phyloP scores from a whole-genome alignment of 2,888 invertebrate species.

The Apodemia zela region DNA sequence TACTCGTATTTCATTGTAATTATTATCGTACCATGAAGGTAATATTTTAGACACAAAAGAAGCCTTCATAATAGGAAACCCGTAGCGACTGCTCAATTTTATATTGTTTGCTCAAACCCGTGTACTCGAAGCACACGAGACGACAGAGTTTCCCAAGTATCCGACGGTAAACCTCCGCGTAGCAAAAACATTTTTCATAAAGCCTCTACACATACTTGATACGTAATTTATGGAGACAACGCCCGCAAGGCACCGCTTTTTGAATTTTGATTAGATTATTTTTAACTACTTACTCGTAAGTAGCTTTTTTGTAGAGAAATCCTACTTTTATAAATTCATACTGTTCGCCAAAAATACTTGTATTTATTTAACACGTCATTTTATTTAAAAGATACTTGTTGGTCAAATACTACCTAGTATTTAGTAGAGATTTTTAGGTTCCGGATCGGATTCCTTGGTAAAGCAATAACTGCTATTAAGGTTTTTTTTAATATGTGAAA shows the following conservation, averaged over 20 bases:
- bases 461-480: no score
- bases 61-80: constrained; percentile 40
- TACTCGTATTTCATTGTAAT: background rate
- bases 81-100: constrained; percentile 52
- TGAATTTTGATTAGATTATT: constrained; percentile 72
- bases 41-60: constrained; percentile 36
- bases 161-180: constrained; percentile 44
- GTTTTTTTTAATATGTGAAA: no score
- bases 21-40: background rate
- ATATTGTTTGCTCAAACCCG: constrained; percentile 55
- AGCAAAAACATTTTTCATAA: constrained; percentile 74
- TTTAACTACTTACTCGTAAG: constrained; percentile 31
- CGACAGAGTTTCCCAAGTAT: constrained; percentile 45
- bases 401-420: no score
- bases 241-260: constrained; percentile 51
- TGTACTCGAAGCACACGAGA: constrained; percentile 38
- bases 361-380: no score
- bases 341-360: no score
- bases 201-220: constrained; percentile 69
- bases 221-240: constrained; percentile 75
- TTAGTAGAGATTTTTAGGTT: no score
- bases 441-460: no score
- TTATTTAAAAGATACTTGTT: no score
- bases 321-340: background rate
- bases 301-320: background rate